Evolutionary conservation across 2,888 invertebrate species (phyloP).

Genomic region (Troides aeacus): DNA sequence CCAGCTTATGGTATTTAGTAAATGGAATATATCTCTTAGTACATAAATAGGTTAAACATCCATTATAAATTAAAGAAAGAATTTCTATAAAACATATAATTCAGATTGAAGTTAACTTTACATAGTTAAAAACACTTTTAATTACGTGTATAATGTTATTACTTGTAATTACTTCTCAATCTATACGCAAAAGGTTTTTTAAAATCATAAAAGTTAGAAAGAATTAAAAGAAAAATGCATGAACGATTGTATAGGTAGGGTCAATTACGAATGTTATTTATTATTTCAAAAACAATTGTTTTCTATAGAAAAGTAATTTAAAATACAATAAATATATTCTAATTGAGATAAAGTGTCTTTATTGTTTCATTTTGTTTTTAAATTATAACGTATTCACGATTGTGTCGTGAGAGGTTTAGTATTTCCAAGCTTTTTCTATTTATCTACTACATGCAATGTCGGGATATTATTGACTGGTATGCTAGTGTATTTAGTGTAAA

Average conservation of each 20-base stretch:
- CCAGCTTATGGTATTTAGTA: too few species aligned
- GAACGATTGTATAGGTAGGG: background rate
- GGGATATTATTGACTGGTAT: background rate
- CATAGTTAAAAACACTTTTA: too few species aligned
- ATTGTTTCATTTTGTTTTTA: background rate
- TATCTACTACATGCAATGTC: background rate
- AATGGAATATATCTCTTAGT: too few species aligned
- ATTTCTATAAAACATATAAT: too few species aligned
- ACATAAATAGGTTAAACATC: too few species aligned
- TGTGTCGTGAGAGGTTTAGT: background rate
- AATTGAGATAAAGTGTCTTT: background rate
- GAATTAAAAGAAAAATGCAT: background rate
- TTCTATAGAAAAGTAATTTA: background rate
- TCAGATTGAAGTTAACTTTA: too few species aligned
- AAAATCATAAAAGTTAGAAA: background rate
- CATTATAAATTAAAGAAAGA: too few species aligned
- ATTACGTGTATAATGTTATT: too few species aligned
- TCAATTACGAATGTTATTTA: background rate
- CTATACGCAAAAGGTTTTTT: background rate
- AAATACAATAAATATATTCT: background rate
- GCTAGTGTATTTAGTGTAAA: background rate
- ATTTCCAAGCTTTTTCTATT: background rate
- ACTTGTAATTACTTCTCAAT: background rate
- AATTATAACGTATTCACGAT: background rate
- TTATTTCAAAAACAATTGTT: background rate